These are phyloP conservation scores for Hippolais icterina DNA, from an alignment of 2,113 vertebrate genomes.

Conservation along the genomic window DNA sequence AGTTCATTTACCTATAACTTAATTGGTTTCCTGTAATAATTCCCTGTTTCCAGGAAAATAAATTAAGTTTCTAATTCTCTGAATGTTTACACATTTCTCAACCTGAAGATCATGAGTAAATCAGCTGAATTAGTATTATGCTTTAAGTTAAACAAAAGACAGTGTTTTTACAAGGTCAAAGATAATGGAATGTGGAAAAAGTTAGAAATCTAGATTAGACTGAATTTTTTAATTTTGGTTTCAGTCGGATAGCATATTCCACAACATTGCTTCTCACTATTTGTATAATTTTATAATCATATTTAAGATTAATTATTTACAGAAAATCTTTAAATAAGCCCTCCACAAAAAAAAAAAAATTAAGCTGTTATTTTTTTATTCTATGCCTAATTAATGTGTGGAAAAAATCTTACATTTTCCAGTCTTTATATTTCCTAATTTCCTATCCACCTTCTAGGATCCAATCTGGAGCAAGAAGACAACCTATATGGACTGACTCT, in stretches of 20 bases:
- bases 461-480: neutral
- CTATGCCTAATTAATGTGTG: neutral
- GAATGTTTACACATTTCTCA: neutral
- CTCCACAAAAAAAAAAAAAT: neutral
- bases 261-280: neutral
- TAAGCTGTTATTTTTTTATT: neutral
- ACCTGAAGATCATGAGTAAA: neutral
- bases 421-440: neutral
- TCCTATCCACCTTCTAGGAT: neutral
- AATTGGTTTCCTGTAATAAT: too few relatives aligned
- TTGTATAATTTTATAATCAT: neutral
- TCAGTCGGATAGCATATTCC: neutral
- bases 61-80: neutral
- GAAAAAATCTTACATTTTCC: neutral
- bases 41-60: neutral
- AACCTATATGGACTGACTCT: neutral
- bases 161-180: neutral
- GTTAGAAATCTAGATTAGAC: neutral
- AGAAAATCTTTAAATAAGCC: neutral
- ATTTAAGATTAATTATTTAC: neutral
- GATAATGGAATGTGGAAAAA: neutral
- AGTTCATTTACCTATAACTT: neutral
- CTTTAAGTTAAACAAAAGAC: neutral
- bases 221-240: neutral
- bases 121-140: neutral